Conservation (phyloP, 2,113 vertebrate genomes). For the Motacilla alba region DNA sequence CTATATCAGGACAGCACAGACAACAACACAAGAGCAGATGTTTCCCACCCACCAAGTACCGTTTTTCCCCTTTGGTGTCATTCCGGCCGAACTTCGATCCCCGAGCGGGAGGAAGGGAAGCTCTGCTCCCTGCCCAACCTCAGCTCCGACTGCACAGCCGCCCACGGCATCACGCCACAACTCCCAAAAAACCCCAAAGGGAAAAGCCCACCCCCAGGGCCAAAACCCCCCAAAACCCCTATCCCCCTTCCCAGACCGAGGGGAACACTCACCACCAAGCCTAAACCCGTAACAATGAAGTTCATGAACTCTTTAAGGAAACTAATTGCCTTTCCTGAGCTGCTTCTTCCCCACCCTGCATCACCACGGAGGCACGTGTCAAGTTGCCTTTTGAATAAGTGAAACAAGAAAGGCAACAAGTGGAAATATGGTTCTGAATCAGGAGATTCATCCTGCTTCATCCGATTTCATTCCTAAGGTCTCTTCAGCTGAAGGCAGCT, state of each 20-base stretch:
- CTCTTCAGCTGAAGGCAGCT: not conserved
- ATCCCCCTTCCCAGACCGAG: not conserved
- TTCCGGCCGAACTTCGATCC: no score
- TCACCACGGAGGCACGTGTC: not conserved
- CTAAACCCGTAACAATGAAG: not conserved
- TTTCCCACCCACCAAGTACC: no score
- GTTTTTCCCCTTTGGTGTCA: no score
- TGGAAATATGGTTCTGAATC: not conserved
- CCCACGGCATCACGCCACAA: not conserved
- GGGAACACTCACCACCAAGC: not conserved
- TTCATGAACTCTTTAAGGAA: not conserved
- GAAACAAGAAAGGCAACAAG: not conserved
- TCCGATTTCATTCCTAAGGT: not conserved
- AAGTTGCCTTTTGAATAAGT: not conserved
- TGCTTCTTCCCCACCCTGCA: not conserved
- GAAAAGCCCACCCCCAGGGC: not conserved
- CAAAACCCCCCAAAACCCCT: no score
- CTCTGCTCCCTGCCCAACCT: not conserved
- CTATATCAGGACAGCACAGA: no score
- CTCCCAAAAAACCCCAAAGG: accelerated
- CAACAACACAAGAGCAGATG: no score
- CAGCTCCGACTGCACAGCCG: not conserved
- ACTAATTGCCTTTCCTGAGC: not conserved
- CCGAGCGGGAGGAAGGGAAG: not conserved
- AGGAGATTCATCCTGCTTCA: not conserved